Conservation (phyloP, 2,797 vertebrate species). For the Epinephelus malabaricus region DNA sequence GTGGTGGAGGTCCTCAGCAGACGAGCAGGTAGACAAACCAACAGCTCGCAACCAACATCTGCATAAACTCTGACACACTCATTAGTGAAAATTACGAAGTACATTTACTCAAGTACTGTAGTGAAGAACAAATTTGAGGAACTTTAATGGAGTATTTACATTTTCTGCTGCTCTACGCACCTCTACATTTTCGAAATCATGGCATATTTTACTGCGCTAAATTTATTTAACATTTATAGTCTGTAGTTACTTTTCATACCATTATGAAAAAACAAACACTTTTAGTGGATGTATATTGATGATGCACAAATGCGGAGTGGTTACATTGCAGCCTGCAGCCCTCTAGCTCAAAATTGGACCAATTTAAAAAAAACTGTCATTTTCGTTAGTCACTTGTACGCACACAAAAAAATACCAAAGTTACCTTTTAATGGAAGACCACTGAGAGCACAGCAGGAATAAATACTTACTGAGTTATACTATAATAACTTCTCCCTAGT, state of each 20-base stretch:
- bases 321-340: too few relatives aligned
- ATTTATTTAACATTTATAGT: neutral
- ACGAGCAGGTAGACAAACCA: conserved; percentile 84
- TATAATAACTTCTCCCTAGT: neutral
- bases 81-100: neutral
- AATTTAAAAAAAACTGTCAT: too few relatives aligned
- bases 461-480: conserved; percentile 1
- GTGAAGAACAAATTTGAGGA: neutral
- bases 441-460: neutral
- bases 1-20: conserved; percentile 95
- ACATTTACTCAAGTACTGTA: neutral
- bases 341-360: too few relatives aligned
- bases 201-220: neutral
- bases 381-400: too few relatives aligned
- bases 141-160: neutral
- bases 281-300: too few relatives aligned
- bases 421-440: neutral
- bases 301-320: too few relatives aligned
- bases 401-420: too few relatives aligned
- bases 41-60: neutral
- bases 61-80: neutral
- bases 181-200: neutral
- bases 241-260: neutral
- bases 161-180: neutral
- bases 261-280: too few relatives aligned